Conservation (phyloP, 2,113 vertebrate species). For the Scortum barcoo region DNA sequence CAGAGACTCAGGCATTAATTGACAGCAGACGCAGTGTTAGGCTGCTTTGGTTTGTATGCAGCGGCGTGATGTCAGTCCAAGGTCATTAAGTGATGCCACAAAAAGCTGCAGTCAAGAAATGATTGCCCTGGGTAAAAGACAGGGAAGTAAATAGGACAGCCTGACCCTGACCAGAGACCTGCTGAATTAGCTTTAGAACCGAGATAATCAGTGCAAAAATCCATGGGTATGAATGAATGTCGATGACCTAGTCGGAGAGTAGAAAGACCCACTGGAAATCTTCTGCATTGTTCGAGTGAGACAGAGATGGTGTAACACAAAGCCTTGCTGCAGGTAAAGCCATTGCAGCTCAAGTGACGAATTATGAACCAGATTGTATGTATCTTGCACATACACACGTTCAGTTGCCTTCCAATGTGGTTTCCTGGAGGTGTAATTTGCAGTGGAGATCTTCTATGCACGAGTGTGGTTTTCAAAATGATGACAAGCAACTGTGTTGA, state of each 20-base stretch:
- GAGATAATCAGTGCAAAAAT: conserved; percentile 54
- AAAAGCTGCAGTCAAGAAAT: conserved; percentile 31
- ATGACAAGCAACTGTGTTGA: background rate
- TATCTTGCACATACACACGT: background rate
- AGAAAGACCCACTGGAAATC: conserved; percentile 29
- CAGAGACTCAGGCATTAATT: background rate
- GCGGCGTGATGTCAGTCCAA: conserved; percentile 23
- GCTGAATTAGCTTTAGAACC: conserved; percentile 44
- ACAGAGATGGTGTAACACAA: background rate
- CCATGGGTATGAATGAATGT: conserved; percentile 45
- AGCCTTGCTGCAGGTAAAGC: background rate
- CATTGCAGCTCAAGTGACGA: background rate
- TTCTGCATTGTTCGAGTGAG: background rate
- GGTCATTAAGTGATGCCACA: conserved; percentile 26
- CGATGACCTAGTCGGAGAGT: conserved; percentile 20
- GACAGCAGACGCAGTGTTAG: background rate
- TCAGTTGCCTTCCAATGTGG: background rate
- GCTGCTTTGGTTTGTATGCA: conserved; percentile 17
- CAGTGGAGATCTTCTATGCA: background rate
- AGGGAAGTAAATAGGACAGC: conserved; percentile 30
- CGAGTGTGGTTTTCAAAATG: background rate
- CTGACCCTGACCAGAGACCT: conserved; percentile 49
- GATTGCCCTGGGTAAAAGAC: conserved; percentile 16
- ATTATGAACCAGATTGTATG: background rate
- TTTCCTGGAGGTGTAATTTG: background rate